Conservation (phyloP, 2,113 vertebrate genomes). For the Vulpes lagopus region DNA sequence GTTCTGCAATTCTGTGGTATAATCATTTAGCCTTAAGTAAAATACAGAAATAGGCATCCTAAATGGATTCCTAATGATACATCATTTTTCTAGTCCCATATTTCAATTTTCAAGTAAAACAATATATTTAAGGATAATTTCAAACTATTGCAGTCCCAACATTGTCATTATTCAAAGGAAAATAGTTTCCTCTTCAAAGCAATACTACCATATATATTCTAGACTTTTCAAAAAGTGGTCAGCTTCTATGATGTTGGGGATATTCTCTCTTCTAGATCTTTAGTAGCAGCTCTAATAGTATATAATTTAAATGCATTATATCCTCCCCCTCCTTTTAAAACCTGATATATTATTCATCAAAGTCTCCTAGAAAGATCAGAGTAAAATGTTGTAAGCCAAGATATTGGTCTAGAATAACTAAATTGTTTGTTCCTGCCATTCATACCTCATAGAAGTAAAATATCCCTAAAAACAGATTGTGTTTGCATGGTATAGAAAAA, state of each 20-base stretch:
- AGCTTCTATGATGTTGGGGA: background rate
- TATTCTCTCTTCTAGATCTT: background rate
- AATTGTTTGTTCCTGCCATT: conserved; percentile 2
- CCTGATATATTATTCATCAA: conserved; percentile 2
- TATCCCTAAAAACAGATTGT: conserved; percentile 11
- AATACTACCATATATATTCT: background rate
- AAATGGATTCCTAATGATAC: background rate
- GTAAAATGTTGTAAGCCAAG: background rate
- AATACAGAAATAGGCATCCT: background rate
- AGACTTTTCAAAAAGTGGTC: background rate
- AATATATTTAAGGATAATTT: conserved; percentile 31
- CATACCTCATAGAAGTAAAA: conserved; percentile 33
- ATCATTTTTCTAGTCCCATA: conserved; percentile 8
- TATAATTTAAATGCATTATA: conserved; percentile 7
- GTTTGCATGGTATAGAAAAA: background rate
- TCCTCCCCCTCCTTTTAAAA: conserved; percentile 18
- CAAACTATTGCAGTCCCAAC: background rate
- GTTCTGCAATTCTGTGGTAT: background rate
- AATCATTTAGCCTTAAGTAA: conserved; percentile 6
- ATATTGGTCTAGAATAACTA: conserved; percentile 34
- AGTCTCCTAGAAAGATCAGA: background rate
- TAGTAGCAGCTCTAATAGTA: background rate
- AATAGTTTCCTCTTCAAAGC: conserved; percentile 46
- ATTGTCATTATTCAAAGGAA: conserved; percentile 5
- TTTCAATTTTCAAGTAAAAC: conserved; percentile 51